Percentiles rank a stretch among this genome's conserved stretches.
Evolutionary conservation across 2,797 vertebrate species (phyloP).

Genomic region (Harpagifer antarcticus): DNA sequence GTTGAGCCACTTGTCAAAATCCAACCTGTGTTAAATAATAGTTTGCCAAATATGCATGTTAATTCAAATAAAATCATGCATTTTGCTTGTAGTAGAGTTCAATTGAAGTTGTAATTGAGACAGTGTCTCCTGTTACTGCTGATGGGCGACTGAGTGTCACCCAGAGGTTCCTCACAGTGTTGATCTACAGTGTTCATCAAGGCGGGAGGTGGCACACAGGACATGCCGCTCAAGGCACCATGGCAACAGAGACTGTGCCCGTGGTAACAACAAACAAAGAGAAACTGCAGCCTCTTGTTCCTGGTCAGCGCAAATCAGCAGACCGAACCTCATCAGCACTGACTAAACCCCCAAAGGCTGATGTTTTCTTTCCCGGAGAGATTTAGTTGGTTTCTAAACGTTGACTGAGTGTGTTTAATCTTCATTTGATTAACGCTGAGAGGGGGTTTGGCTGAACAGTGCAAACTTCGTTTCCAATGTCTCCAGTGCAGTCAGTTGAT

Average conservation of each 20-base stretch:
- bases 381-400: not conserved
- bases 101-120: not conserved
- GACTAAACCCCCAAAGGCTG: not conserved
- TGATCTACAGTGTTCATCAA: not conserved
- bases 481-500: not conserved
- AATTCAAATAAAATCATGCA: not conserved
- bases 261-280: conserved; percentile 58
- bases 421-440: conserved; percentile 4
- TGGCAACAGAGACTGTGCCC: conserved; percentile 55
- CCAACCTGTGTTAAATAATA: not conserved
- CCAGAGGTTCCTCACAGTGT: conserved; percentile 1
- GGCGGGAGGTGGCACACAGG: conserved; percentile 50
- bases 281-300: conserved; percentile 16
- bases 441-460: not conserved
- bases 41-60: not conserved
- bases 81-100: not conserved
- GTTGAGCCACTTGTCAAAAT: not conserved
- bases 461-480: not conserved
- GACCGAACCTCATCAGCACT: conserved; percentile 10
- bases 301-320: conserved; percentile 19
- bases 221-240: conserved; percentile 33
- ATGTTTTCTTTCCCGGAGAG: not conserved
- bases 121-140: not conserved
- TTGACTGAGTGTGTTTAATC: conserved; percentile 1
- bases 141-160: not conserved